phyloP scores from a whole-genome alignment of 2,797 vertebrate genomes.

The Mormyrus hasselquistii region DNA sequence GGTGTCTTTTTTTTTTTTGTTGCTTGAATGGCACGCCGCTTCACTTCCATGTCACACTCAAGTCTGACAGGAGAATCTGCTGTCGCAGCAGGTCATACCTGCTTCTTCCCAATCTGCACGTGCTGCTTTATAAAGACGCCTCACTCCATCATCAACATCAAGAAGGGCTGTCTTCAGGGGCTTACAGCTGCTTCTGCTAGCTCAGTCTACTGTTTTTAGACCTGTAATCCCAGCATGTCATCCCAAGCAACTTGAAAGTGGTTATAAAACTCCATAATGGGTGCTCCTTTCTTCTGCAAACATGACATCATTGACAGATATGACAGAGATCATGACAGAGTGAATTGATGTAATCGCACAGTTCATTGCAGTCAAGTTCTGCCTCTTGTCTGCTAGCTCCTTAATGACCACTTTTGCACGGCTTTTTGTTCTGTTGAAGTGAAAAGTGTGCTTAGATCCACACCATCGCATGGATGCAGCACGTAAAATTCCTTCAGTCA shows the following conservation, averaged over 20 bases:
- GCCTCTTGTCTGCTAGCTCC: background rate
- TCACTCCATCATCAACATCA: background rate
- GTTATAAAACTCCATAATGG: background rate
- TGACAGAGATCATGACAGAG: background rate
- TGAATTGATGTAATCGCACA: background rate
- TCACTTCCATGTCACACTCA: background rate
- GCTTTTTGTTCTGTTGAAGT: background rate
- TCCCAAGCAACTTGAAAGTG: background rate
- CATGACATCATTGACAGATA: background rate
- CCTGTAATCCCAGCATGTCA: background rate
- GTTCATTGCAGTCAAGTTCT: background rate
- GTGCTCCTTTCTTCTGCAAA: background rate
- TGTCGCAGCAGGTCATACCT: background rate
- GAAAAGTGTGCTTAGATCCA: background rate
- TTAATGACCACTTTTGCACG: background rate
- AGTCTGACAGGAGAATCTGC: background rate
- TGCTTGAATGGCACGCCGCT: background rate
- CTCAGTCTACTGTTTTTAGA: background rate
- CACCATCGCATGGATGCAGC: background rate
- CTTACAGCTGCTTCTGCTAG: background rate
- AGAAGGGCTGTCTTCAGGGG: background rate
- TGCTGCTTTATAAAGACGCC: background rate
- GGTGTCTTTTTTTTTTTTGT: background rate
- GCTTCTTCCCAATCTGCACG: background rate
- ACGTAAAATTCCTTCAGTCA: background rate